Conservation (phyloP, 1,140 invertebrate species). For the Diachasma alloeum region DNA sequence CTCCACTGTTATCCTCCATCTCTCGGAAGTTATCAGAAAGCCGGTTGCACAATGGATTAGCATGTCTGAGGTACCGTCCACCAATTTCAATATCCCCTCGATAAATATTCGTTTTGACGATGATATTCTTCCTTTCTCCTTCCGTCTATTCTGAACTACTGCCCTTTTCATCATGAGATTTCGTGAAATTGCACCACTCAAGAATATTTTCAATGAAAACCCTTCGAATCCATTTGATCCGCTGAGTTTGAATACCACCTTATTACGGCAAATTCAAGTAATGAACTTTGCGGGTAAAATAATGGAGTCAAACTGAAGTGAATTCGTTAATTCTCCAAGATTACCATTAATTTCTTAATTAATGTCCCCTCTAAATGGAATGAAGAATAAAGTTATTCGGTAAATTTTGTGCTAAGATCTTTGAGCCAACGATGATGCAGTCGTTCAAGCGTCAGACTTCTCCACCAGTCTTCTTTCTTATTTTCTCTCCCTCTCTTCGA, state of each 20-base stretch:
- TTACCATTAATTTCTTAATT: constrained; percentile 11
- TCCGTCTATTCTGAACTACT: not conserved
- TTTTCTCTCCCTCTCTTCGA: constrained; percentile 27
- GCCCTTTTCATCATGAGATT: not conserved
- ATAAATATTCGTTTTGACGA: too few species aligned
- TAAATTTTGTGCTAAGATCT: not conserved
- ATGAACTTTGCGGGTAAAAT: not conserved
- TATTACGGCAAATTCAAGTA: not conserved
- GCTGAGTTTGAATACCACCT: not conserved
- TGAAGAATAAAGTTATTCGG: not conserved
- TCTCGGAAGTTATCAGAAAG: too few species aligned
- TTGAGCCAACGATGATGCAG: not conserved
- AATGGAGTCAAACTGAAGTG: not conserved
- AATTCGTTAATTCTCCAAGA: not conserved
- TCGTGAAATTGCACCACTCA: not conserved
- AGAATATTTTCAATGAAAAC: not conserved
- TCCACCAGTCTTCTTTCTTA: constrained; percentile 16
- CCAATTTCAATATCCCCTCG: too few species aligned
- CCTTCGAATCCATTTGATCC: not conserved
- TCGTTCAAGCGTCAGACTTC: constrained; percentile 33
- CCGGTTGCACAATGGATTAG: too few species aligned
- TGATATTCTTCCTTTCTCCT: too few species aligned
- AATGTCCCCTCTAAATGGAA: constrained; percentile 2
- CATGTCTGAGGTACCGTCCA: too few species aligned
- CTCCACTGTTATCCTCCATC: too few species aligned